A percentile compares a stretch with the other conserved stretches of the same genome.
Evolutionary conservation across 2,797 vertebrate species (phyloP).

Genomic region (Phoeniculus purpureus): DNA sequence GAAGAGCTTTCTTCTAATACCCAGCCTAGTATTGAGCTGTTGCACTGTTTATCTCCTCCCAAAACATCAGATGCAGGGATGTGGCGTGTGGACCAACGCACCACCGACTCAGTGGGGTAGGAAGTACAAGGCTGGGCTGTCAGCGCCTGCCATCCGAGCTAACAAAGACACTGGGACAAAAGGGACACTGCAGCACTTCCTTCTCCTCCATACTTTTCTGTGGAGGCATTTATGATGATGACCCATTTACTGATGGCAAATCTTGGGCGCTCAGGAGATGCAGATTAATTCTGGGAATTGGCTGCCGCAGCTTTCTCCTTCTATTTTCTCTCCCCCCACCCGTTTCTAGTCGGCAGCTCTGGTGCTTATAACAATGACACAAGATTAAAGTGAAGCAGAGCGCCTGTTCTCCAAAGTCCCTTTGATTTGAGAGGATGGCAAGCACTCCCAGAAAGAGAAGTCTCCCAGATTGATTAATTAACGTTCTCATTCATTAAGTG

Average conservation of each 20-base stretch:
- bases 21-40: not conserved
- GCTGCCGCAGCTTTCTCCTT: slow-evolving; percentile 9
- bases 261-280: slow-evolving; percentile 4
- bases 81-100: not conserved
- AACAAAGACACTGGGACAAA: not conserved
- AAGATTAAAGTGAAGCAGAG: slow-evolving; percentile 12
- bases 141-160: not conserved
- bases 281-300: slow-evolving; percentile 31
- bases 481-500: slow-evolving; percentile 38
- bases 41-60: not conserved
- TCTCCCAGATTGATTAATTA: slow-evolving; percentile 43
- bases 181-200: not conserved
- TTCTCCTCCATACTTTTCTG: not conserved
- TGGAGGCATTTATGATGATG: not conserved
- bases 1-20: too few species aligned
- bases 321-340: not conserved
- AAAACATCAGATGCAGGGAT: not conserved
- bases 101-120: not conserved
- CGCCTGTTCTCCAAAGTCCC: not conserved
- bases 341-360: not conserved
- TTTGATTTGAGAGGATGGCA: slow-evolving; percentile 35
- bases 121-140: not conserved
- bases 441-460: slow-evolving; percentile 9
- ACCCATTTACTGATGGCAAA: slow-evolving; percentile 19
- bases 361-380: not conserved